Conservation (phyloP, 30 jellyfish, hydroid and myxozoan genomes). For the Hydra vulgaris region DNA sequence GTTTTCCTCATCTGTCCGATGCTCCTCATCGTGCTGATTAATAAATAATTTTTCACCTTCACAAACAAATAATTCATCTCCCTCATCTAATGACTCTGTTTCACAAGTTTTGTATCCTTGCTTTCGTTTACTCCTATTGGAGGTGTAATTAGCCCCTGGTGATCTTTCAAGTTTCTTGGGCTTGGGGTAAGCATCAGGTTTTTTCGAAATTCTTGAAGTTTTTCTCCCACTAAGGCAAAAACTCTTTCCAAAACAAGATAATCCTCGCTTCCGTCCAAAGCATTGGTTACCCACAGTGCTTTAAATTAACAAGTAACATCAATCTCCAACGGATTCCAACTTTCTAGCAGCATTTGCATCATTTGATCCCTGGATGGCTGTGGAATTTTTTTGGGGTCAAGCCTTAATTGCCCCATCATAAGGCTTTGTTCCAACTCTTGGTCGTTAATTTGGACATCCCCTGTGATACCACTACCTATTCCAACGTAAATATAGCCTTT, state of each 20-base stretch:
- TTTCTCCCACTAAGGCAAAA: slow-evolving; percentile 16
- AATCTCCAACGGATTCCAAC: slow-evolving; percentile 14
- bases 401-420: slow-evolving; percentile 13
- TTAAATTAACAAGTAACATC: slow-evolving; percentile 18
- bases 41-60: not conserved
- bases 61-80: slow-evolving; percentile 2
- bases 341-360: slow-evolving; percentile 18
- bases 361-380: slow-evolving; percentile 5
- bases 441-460: slow-evolving; percentile 40
- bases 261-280: slow-evolving; percentile 26
- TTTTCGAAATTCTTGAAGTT: slow-evolving; percentile 1
- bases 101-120: not conserved
- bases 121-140: slow-evolving; percentile 16
- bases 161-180: slow-evolving; percentile 7
- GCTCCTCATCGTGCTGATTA: not conserved
- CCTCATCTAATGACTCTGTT: not conserved
- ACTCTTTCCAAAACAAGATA: slow-evolving; percentile 11
- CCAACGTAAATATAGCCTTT: slow-evolving; percentile 48
- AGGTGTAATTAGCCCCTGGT: slow-evolving; percentile 12
- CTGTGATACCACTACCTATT: slow-evolving; percentile 70
- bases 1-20: not conserved
- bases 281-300: slow-evolving; percentile 36
- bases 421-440: slow-evolving; percentile 27
- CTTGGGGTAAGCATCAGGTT: not conserved
- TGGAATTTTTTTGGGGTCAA: slow-evolving; percentile 23